Evolutionary conservation across 2,797 vertebrate species (phyloP).

Genomic region (Chloroceryle inda): DNA sequence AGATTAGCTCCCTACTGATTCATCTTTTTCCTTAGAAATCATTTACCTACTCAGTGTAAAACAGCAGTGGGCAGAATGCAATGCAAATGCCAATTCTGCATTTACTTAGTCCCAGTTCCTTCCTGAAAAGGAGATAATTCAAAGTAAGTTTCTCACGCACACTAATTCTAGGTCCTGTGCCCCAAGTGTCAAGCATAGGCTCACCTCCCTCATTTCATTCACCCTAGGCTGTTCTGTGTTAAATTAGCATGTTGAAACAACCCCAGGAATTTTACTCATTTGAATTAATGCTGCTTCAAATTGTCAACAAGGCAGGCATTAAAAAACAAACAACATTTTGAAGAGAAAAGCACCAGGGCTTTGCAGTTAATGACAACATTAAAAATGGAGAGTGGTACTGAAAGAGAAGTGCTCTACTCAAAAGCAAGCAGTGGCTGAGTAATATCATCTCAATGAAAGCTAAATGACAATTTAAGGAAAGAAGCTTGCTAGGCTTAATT

Average conservation of each 20-base stretch:
- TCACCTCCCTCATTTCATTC: background rate
- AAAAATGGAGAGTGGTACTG: background rate
- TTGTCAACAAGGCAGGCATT: background rate
- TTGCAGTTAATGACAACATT: conserved; percentile 42
- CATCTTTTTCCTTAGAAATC: background rate
- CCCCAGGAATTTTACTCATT: background rate
- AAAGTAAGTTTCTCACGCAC: background rate
- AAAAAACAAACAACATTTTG: background rate
- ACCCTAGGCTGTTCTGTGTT: background rate
- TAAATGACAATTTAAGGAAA: conserved; percentile 76
- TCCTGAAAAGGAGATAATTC: background rate
- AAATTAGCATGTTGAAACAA: background rate
- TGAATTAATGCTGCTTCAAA: conserved; percentile 15
- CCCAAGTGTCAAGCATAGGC: background rate
- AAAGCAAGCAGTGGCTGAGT: conserved; percentile 47
- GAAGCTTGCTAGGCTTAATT: conserved; percentile 66
- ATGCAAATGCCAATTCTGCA: background rate
- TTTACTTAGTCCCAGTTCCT: background rate
- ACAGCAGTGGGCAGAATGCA: background rate
- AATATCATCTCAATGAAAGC: conserved; percentile 26
- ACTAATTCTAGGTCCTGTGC: background rate
- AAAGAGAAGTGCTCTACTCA: conserved; percentile 26
- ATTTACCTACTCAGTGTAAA: background rate
- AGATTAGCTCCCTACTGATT: background rate
- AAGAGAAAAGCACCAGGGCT: conserved; percentile 19